Percentiles rank a stretch among this genome's conserved stretches.
Conservation (phyloP, 2,113 vertebrate genomes). For the Etheostoma cragini region DNA sequence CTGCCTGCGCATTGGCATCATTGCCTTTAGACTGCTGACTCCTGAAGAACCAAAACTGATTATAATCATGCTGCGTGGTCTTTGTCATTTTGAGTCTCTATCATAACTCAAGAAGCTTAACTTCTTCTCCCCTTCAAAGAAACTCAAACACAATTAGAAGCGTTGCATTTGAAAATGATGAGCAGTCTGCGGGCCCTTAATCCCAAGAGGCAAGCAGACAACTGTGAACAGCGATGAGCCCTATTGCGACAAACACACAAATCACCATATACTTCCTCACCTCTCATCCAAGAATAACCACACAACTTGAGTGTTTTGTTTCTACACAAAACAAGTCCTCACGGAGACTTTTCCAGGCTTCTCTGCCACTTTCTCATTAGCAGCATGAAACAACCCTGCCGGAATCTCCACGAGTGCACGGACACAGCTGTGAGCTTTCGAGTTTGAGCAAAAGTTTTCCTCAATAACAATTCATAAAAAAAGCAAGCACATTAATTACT, state of each 20-base stretch:
- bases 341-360: conserved; percentile 53
- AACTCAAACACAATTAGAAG: conserved; percentile 1
- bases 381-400: conserved; percentile 66
- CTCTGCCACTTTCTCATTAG: conserved; percentile 70
- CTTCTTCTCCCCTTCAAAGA: not conserved
- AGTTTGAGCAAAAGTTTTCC: conserved; percentile 72
- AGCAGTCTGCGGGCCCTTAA: not conserved
- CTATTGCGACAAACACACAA: conserved; percentile 8
- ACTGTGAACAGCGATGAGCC: not conserved
- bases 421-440: conserved; percentile 60
- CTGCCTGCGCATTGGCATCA: conserved; percentile 27
- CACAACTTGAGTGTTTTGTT: conserved; percentile 47
- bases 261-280: conserved; percentile 8
- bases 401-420: conserved; percentile 56
- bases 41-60: not conserved
- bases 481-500: conserved; percentile 79
- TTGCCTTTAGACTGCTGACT: conserved; percentile 5
- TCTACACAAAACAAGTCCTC: conserved; percentile 55
- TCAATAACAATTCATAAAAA: conserved; percentile 65
- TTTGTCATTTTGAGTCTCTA: not conserved
- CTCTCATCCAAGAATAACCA: conserved; percentile 34
- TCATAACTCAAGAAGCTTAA: not conserved
- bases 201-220: not conserved
- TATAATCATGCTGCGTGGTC: not conserved
- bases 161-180: not conserved